These are phyloP conservation scores for Diabrotica virgifera DNA, from an alignment of 1,140 invertebrate species.

Conservation along the genomic window DNA sequence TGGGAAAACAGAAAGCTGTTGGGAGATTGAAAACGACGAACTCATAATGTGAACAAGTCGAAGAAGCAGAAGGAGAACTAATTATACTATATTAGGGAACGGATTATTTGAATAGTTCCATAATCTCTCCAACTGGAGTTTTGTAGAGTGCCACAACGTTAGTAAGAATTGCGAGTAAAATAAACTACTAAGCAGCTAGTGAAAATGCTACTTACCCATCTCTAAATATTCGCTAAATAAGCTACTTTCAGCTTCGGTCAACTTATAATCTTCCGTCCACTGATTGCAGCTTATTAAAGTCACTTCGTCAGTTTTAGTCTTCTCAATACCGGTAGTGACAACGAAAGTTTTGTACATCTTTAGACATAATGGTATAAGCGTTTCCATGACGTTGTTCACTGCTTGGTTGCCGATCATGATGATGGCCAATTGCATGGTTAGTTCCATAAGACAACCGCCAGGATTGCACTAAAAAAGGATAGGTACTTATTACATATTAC, in stretches of 20 bases:
- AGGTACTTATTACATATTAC: too few species aligned
- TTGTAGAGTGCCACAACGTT: too few species aligned
- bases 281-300: conserved; percentile 53
- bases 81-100: too few species aligned
- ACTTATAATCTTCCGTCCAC: conserved; percentile 77
- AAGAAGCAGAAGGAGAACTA: too few species aligned
- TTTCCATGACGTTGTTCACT: conserved; percentile 76
- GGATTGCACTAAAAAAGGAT: conserved; percentile 62
- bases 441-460: conserved; percentile 77
- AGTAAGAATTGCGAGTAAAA: too few species aligned
- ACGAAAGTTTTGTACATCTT: conserved; percentile 45
- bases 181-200: too few species aligned
- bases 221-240: conserved; percentile 84
- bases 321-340: conserved; percentile 37
- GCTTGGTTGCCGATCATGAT: conserved; percentile 87
- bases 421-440: conserved; percentile 77
- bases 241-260: conserved; percentile 65
- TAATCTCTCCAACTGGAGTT: too few species aligned
- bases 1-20: too few species aligned
- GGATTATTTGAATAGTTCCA: too few species aligned
- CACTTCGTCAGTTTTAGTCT: conserved; percentile 30
- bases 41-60: too few species aligned
- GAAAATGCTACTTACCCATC: conserved; percentile 63
- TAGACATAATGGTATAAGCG: conserved; percentile 62
- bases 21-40: too few species aligned